Evolutionary conservation across 2,888 invertebrate species (phyloP).

Genomic region (Myathropa florea): DNA sequence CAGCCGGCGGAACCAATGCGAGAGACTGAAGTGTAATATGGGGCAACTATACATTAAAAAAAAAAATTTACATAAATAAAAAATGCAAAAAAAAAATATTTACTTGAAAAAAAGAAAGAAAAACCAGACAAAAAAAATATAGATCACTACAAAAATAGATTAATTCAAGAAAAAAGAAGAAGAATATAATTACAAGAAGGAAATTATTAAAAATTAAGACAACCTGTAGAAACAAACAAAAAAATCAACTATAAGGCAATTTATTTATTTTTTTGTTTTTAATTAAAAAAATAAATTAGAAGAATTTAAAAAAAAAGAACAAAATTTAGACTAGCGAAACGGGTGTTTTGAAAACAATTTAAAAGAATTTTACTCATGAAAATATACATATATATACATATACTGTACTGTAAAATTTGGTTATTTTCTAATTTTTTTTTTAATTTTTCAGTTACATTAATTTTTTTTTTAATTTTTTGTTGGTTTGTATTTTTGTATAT

Average conservation of each 20-base stretch:
- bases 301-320: constrained; percentile 22
- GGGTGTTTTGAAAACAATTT: constrained; percentile 44
- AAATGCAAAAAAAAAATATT: constrained; percentile 30
- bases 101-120: constrained; percentile 56
- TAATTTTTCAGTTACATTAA: constrained; percentile 1
- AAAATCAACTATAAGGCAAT: constrained; percentile 1
- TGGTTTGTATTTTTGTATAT: constrained; percentile 76
- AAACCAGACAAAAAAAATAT: constrained; percentile 28
- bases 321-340: constrained; percentile 26
- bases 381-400: constrained; percentile 73
- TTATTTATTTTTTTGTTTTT: not conserved
- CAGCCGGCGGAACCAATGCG: constrained; percentile 88
- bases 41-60: constrained; percentile 68
- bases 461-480: not conserved
- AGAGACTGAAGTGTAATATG: constrained; percentile 87
- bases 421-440: not conserved
- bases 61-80: constrained; percentile 6
- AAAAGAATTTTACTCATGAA: constrained; percentile 30
- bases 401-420: constrained; percentile 72
- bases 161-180: constrained; percentile 40
- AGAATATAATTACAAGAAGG: not conserved
- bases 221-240: constrained; percentile 56
- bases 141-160: constrained; percentile 35
- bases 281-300: constrained; percentile 39
- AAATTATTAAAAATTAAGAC: constrained; percentile 6